A percentile compares a stretch with the other conserved stretches of the same genome.
phyloP scores from a whole-genome alignment of 2,888 invertebrate species.

The Chouioia cunea region DNA sequence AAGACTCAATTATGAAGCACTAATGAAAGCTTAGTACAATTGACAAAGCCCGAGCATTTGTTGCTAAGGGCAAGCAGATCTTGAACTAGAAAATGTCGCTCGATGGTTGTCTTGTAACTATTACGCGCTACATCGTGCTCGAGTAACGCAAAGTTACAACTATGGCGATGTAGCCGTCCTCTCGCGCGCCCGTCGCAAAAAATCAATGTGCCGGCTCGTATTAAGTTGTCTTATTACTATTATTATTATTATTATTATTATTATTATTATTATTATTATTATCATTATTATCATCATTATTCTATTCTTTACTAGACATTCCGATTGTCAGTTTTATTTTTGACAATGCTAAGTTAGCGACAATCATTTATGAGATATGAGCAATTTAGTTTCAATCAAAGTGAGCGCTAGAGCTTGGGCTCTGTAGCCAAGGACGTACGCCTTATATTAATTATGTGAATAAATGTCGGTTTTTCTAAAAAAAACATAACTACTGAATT shows the following conservation, averaged over 20 bases:
- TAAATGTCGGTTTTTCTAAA: conserved; percentile 38
- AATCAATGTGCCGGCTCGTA: conserved; percentile 5
- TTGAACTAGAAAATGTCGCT: background rate
- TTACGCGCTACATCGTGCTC: background rate
- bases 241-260: too few species aligned
- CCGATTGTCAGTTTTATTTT: conserved; percentile 33
- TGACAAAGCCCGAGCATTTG: background rate
- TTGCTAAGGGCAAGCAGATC: too few species aligned
- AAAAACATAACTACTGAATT: background rate
- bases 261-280: conserved; percentile 3
- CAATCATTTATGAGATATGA: too few species aligned
- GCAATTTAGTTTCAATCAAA: too few species aligned
- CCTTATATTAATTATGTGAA: conserved; percentile 33
- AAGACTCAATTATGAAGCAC: conserved; percentile 35
- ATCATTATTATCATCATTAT: background rate
- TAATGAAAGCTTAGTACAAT: background rate
- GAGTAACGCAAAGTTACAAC: too few species aligned
- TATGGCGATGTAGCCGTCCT: too few species aligned
- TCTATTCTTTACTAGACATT: conserved; percentile 46
- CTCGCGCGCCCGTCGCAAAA: too few species aligned
- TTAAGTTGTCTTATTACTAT: conserved; percentile 22
- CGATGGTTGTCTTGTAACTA: background rate
- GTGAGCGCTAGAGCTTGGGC: too few species aligned
- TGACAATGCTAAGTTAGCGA: too few species aligned
- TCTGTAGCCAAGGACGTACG: background rate